Evolutionary conservation across 2,797 vertebrate genomes (phyloP), one percentile per base, ranked within the genome.

Genomic region (Enteromius treurensis): DNA sequence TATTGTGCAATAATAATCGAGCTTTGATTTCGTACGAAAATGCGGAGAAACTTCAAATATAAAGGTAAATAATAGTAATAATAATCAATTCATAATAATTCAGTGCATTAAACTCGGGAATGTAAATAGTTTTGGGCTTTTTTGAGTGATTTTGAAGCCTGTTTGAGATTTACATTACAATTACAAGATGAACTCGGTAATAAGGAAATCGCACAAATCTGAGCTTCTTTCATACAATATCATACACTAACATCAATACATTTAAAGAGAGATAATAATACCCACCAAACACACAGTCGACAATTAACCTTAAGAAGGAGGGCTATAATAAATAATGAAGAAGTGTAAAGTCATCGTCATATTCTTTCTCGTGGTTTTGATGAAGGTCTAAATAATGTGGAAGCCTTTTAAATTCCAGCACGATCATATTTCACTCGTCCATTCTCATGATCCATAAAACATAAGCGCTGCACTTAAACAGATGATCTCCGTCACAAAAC

Each of bases 351-450:
- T 21, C 80, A 23, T 45, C 3, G 7, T 71, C 40, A 47, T 76
- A 67, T 45, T 68, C 34, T 69, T 60, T 71, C 78, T 29, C 15
- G 40, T 7, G 4, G 11, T 81, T 77, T 34, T 82, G 23, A 76
- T 82, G 73, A 76, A 82, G 47, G 60, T 82, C 49, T 45, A 58
- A 82, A 82, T 82, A 68, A 77, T 49, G 21, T 34, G 40, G 3
- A 68, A 40, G 13, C 62, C 51, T 67, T 73, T 81, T 58, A 69
- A 69, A 93, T 79, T 87, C 89, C 88, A 91, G 88, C 89, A 89
- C 84, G 88, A 60, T 86, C 90, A 91, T 94, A 93, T 94, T 93
- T 94, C 92, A 94, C 88, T 87, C 91, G 90, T 90, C 81, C 91
- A 92, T 55, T 55, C 53, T 55, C 9, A 58, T 58, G 92, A 91